Conservation (phyloP, 2,888 invertebrate genomes). For the Bembecia ichneumoniformis region DNA sequence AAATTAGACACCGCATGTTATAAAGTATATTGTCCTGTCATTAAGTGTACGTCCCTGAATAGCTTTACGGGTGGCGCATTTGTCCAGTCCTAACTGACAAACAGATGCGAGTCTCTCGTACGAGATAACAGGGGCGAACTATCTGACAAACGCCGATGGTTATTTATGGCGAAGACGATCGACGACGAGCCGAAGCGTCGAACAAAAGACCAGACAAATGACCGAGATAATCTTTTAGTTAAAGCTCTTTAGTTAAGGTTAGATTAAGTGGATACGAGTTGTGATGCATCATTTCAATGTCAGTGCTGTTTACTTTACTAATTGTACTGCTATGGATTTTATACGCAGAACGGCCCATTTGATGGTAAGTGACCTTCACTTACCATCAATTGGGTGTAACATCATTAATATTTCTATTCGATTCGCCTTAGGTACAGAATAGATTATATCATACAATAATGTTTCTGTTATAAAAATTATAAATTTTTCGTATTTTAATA, state of each 20-base stretch:
- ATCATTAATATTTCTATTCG: no score
- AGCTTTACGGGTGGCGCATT: constrained; percentile 12
- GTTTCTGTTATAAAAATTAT: no score
- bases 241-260: constrained; percentile 14
- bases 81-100: constrained; percentile 44
- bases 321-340: background rate
- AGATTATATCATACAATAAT: no score
- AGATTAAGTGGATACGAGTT: background rate
- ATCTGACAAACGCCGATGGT: constrained; percentile 60
- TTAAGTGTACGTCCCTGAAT: background rate
- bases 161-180: constrained; percentile 55
- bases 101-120: constrained; percentile 50
- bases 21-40: constrained; percentile 2
- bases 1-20: background rate
- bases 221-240: constrained; percentile 52
- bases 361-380: no score
- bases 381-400: no score
- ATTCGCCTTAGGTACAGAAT: no score
- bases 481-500: no score
- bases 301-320: background rate
- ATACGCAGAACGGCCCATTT: no score
- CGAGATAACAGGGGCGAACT: constrained; percentile 56
- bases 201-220: constrained; percentile 67
- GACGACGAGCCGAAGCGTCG: constrained; percentile 34
- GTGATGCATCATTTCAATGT: background rate